A percentile compares a stretch with the other conserved stretches of the same genome.
Conservation (phyloP, 2,797 vertebrate genomes). For the Eulemur albifrons region DNA sequence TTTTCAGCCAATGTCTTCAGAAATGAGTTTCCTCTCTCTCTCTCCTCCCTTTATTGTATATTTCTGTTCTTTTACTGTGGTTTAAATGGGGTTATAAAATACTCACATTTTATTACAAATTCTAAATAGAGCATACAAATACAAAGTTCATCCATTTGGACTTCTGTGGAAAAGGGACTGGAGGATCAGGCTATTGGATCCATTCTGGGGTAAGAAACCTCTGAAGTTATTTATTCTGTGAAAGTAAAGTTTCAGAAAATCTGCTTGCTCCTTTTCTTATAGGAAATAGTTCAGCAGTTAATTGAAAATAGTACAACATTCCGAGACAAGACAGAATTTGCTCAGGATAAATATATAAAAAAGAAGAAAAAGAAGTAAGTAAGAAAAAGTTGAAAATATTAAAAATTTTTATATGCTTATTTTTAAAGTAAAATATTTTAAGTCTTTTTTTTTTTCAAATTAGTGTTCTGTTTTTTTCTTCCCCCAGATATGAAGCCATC, state of each 20-base stretch:
- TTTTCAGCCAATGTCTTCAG: neutral
- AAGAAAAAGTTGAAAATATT: conserved; percentile 4
- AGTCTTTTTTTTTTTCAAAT: neutral
- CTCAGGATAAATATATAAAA: conserved; percentile 99
- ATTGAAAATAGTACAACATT: conserved; percentile 98
- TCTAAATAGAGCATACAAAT: conserved; percentile 16
- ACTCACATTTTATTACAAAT: conserved; percentile 31
- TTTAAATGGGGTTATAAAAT: conserved; percentile 10
- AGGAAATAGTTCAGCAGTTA: conserved; percentile 98
- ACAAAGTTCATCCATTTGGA: neutral
- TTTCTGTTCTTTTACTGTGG: conserved; percentile 12
- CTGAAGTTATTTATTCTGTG: neutral
- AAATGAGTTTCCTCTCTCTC: neutral
- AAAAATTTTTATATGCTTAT: neutral
- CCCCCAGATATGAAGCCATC: conserved; percentile 92
- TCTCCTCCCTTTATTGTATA: neutral
- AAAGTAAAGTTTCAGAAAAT: conserved; percentile 61
- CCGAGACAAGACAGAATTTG: conserved; percentile 96
- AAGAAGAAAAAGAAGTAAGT: conserved; percentile 99
- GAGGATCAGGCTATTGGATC: conserved; percentile 27
- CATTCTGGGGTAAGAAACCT: conserved; percentile 37
- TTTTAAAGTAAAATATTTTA: conserved; percentile 14
- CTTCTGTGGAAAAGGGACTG: conserved; percentile 27
- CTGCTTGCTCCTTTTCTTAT: conserved; percentile 67
- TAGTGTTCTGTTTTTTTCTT: conserved; percentile 45